Evolutionary conservation across 2,888 invertebrate genomes (phyloP).

Genomic region (Drosophila eohydei): DNA sequence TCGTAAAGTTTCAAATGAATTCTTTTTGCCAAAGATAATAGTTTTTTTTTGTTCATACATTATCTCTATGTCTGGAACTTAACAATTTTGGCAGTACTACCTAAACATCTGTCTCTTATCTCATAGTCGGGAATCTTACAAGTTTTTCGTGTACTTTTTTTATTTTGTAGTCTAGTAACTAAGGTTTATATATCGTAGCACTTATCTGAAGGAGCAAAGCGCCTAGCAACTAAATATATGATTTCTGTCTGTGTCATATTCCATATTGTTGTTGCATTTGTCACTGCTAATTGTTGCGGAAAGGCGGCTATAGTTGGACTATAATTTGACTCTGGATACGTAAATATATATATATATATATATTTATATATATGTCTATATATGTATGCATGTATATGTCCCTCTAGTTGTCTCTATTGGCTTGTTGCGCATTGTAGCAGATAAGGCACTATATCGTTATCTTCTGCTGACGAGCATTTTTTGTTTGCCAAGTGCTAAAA

Average conservation of each 20-base stretch:
- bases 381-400: not conserved
- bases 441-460: conserved; percentile 71
- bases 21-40: not conserved
- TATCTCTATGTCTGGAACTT: not conserved
- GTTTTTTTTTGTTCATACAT: not conserved
- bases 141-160: conserved; percentile 2
- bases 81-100: not conserved
- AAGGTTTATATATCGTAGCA: not conserved
- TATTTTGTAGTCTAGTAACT: conserved; percentile 1
- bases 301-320: conserved; percentile 2
- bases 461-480: conserved; percentile 56
- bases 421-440: conserved; percentile 44
- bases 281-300: conserved; percentile 29
- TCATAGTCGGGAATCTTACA: not conserved
- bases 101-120: not conserved
- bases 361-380: not conserved
- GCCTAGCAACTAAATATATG: conserved; percentile 34
- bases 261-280: conserved; percentile 4
- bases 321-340: not conserved
- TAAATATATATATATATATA: too few species aligned
- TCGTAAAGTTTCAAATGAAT: not conserved
- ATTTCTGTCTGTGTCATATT: not conserved
- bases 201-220: conserved; percentile 15
- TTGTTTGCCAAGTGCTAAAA: conserved; percentile 71
- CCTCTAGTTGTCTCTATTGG: conserved; percentile 36